A percentile compares a stretch with the other conserved stretches of the same genome.
These are phyloP conservation scores for Zaprionus africanus DNA, from an alignment of 1,140 invertebrate species.

Conservation along the genomic window DNA sequence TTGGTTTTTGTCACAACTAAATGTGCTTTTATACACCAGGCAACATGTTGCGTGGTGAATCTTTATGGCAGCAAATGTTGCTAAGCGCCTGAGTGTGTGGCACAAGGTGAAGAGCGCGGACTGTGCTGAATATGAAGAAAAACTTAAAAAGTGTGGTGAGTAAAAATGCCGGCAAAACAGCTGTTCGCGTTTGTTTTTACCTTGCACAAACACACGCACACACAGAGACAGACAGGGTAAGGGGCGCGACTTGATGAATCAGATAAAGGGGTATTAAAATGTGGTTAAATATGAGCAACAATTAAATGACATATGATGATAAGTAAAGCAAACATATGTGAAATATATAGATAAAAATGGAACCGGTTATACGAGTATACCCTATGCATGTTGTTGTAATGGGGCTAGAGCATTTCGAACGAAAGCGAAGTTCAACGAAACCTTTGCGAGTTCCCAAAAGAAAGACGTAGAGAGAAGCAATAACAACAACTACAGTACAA, in stretches of 20 bases:
- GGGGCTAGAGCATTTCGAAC: constrained; percentile 14
- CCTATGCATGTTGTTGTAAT: background rate
- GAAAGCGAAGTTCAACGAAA: constrained; percentile 70
- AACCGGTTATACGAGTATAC: background rate
- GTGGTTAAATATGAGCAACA: background rate
- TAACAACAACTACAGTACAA: constrained; percentile 27
- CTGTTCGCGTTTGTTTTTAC: constrained; percentile 52
- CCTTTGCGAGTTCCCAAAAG: constrained; percentile 46
- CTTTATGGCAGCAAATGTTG: constrained; percentile 56
- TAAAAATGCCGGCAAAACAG: constrained; percentile 79
- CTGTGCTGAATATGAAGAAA: constrained; percentile 57
- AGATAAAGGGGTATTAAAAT: constrained; percentile 1
- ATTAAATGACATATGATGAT: background rate
- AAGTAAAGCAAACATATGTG: background rate
- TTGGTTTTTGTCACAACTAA: constrained; percentile 30
- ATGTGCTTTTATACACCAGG: background rate
- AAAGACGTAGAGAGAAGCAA: constrained; percentile 34
- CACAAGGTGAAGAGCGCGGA: constrained; percentile 23
- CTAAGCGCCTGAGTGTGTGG: constrained; percentile 13
- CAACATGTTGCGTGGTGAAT: constrained; percentile 31
- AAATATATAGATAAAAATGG: background rate
- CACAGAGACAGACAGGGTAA: background rate
- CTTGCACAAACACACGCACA: background rate
- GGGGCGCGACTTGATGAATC: background rate
- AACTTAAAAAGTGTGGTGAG: constrained; percentile 56